Conservation (phyloP, 2,888 invertebrate species). For the Rhogogaster chlorosoma region DNA sequence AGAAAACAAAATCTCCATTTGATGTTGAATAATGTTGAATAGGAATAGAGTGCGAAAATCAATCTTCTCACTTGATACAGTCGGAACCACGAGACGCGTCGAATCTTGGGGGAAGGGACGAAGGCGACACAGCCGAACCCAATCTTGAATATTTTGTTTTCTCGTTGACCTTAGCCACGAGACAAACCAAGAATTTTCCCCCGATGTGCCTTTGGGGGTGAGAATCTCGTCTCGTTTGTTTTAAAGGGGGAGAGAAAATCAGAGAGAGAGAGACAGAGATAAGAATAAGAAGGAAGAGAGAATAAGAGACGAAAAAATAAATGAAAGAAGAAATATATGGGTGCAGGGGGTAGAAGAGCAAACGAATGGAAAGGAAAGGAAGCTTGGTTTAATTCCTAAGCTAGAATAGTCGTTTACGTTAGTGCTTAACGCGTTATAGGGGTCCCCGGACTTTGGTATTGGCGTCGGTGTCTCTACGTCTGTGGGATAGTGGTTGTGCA, state of each 20-base stretch:
- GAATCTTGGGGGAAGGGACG: no score
- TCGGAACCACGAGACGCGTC: no score
- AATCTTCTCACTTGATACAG: no score
- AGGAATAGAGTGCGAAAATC: no score
- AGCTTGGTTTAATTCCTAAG: constrained; percentile 69
- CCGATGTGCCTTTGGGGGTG: neutral
- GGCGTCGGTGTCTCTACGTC: neutral
- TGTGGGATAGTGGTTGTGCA: neutral
- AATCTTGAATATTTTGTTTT: neutral
- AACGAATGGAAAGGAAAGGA: neutral
- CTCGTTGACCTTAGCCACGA: neutral
- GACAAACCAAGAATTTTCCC: neutral
- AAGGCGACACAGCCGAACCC: no score
- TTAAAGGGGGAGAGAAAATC: neutral
- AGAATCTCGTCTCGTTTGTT: neutral
- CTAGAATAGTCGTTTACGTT: constrained; percentile 71
- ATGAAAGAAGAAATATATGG: neutral
- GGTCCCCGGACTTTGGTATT: constrained; percentile 25
- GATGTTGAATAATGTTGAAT: no score
- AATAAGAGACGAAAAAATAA: neutral
- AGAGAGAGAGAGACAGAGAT: neutral
- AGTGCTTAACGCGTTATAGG: constrained; percentile 66
- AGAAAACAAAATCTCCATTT: no score
- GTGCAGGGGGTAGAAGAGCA: neutral
- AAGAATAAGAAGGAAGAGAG: neutral